Evolutionary conservation across 1,140 invertebrate genomes (phyloP), one percentile per base, ranked within the genome.

Genomic region (Aradophagus sp.): DNA sequence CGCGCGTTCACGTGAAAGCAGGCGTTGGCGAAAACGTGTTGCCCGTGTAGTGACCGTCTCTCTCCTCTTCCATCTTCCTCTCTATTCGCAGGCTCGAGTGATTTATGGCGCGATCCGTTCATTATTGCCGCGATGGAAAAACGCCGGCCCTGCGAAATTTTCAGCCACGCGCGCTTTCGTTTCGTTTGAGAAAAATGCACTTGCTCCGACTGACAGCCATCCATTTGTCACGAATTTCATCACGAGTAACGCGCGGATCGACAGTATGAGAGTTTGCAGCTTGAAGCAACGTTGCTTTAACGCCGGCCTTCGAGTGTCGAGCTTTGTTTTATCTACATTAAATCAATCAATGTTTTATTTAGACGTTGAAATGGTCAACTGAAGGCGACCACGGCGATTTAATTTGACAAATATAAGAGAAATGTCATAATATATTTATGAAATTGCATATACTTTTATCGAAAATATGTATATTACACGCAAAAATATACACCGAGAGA

Each of bases 11-110:
- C 53, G 67, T 63, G 67, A 71, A 71, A 71, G 52, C 67, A 71
- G 59, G 67, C 67, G 59, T 71, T 71, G 67, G 67, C 59, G 59
- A 71, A 63, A 70, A 69, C 52, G 58, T 55, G 47, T 67, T 58
- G 34, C 58, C 39, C 34, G 5, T 53, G 4, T 8, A 5, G 31
- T 53, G 11, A 23, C 23, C 7, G 13, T 48, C 45, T 44, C 38
- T 48, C 31, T 63, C n/a, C 2, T 11, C 8, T 41, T 48, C 44
- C 59, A 47, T n/a, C n/a, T n/a, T n/a, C n/a, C n/a, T n/a, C n/a
- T n/a, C n/a, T n/a, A n/a, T 69, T 69, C 56, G 42, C 56, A 62
- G 50, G 45, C 58, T 50, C 44, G 38, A 55, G 38, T 70, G 67
- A 62, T 62, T 69, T 69, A 58, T 69, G 66, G 52, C 50, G 20